Percentiles rank a stretch among this genome's conserved stretches.
Evolutionary conservation across 2,888 invertebrate genomes (phyloP).

Genomic region (Amphipoea lucens): DNA sequence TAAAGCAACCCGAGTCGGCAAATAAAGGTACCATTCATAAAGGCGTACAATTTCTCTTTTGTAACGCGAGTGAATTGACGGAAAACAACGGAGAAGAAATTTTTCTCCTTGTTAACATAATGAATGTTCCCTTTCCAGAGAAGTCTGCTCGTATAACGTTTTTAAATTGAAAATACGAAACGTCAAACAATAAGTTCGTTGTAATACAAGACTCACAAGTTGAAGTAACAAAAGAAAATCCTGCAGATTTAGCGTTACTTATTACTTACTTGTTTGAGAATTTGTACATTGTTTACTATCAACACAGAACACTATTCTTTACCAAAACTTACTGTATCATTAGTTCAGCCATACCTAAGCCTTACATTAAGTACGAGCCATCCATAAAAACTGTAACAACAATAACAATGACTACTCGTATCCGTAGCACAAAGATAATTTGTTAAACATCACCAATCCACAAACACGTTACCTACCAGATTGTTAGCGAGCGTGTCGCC

Average conservation of each 20-base stretch:
- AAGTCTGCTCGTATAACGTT: conserved; percentile 28
- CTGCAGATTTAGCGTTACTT: not conserved
- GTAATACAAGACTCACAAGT: conserved; percentile 13
- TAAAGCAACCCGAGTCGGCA: conserved; percentile 32
- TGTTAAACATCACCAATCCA: conserved; percentile 1
- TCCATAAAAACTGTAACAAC: not conserved
- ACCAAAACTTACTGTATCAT: not conserved
- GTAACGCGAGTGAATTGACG: conserved; percentile 48
- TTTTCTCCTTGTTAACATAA: conserved; percentile 43
- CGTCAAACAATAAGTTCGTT: conserved; percentile 11
- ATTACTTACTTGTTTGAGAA: conserved; percentile 14
- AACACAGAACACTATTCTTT: not conserved
- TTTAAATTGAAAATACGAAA: conserved; percentile 33
- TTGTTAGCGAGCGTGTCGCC: conserved; percentile 8
- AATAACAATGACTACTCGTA: not conserved
- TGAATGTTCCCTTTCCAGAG: conserved; percentile 20
- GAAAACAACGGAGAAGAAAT: conserved; percentile 35
- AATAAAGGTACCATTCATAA: conserved; percentile 45
- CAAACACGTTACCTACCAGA: conserved; percentile 13
- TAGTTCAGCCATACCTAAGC: not conserved
- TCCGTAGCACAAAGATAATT: not conserved
- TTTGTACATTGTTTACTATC: not conserved
- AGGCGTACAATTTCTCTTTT: conserved; percentile 40
- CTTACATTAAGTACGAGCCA: not conserved
- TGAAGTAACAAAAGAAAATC: conserved; percentile 16